phyloP scores from a whole-genome alignment of 2,888 invertebrate genomes.

The Ophraella communa region DNA sequence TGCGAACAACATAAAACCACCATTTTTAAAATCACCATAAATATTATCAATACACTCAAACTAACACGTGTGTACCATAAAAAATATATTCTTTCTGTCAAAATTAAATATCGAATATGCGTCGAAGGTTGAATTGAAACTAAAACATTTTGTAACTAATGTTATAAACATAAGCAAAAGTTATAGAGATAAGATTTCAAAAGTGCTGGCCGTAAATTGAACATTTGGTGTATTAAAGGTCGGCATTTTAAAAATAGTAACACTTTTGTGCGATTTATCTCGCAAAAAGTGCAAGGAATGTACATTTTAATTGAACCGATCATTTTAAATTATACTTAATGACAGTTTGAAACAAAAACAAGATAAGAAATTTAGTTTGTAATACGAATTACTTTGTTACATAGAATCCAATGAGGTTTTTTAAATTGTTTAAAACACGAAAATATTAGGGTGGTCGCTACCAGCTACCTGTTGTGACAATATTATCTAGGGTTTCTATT shows the following conservation, averaged over 20 bases:
- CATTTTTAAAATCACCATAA: background rate
- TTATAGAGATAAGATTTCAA: background rate
- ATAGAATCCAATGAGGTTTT: no score
- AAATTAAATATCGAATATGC: background rate
- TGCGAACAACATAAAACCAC: conserved; percentile 41
- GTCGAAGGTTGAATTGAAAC: background rate
- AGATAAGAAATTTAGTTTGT: no score
- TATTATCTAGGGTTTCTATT: no score
- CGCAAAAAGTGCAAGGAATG: background rate
- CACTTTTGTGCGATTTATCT: background rate
- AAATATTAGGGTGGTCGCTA: no score
- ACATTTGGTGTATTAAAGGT: background rate
- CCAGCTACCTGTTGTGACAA: no score
- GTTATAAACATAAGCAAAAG: background rate
- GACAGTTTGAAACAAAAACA: no score
- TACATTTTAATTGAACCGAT: background rate
- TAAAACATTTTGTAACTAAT: background rate
- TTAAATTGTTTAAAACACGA: no score
- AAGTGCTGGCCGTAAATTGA: background rate
- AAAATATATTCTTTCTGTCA: no score
- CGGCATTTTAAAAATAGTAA: background rate
- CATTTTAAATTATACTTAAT: no score
- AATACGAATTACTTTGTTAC: no score
- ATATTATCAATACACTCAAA: no score
- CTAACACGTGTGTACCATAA: no score